phyloP scores from a whole-genome alignment of 2,888 invertebrate genomes.

The Platycheirus rosarum region DNA sequence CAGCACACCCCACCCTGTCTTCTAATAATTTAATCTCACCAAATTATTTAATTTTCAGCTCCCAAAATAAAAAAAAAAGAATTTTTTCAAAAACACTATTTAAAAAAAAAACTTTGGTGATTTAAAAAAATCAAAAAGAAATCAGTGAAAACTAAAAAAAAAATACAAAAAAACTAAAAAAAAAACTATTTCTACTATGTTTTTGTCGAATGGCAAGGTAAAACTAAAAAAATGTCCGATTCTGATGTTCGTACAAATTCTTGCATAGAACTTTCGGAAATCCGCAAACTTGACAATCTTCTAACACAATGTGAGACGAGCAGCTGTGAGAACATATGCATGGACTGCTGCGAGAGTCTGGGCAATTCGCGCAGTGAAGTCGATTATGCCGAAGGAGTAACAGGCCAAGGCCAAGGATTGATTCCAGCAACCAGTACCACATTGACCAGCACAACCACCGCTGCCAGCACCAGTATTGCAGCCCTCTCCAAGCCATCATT shows the following conservation, averaged over 20 bases:
- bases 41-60: not conserved
- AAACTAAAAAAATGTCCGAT: slow-evolving; percentile 76
- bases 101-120: not conserved
- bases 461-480: slow-evolving; percentile 43
- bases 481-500: slow-evolving; percentile 41
- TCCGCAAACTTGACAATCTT: slow-evolving; percentile 77
- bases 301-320: slow-evolving; percentile 78
- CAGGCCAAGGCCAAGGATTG: slow-evolving; percentile 2
- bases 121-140: not conserved
- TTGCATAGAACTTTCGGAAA: slow-evolving; percentile 78
- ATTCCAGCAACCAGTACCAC: slow-evolving; percentile 36
- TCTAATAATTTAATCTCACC: too few species aligned
- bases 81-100: not conserved
- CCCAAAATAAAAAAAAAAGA: not conserved
- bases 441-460: slow-evolving; percentile 37
- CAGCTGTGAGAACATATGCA: slow-evolving; percentile 78
- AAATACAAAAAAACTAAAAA: slow-evolving; percentile 1
- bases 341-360: slow-evolving; percentile 77
- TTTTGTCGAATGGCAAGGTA: slow-evolving; percentile 60
- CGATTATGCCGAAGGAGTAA: slow-evolving; percentile 52
- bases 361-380: slow-evolving; percentile 75
- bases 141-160: slow-evolving; percentile 21
- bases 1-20: not conserved
- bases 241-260: slow-evolving; percentile 77
- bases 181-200: slow-evolving; percentile 31